Evolutionary conservation across 2,888 invertebrate species (phyloP).

Genomic region (Dasypolia templi): DNA sequence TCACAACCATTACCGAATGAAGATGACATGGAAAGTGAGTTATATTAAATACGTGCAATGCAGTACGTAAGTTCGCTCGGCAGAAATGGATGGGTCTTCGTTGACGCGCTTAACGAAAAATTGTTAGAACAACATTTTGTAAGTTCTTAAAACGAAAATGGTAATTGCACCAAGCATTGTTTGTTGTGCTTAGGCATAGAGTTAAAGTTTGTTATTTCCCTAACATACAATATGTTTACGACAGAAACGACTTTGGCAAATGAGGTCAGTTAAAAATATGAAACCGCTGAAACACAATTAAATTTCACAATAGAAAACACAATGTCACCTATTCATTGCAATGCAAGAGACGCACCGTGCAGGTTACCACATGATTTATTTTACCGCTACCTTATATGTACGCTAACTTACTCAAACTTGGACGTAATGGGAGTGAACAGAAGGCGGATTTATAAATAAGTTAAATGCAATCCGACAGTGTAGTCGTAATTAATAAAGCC

Average conservation of each 20-base stretch:
- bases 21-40: constrained; percentile 74
- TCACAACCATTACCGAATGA: constrained; percentile 73
- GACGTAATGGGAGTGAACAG: constrained; percentile 9
- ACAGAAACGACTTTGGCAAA: constrained; percentile 27
- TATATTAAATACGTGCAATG: constrained; percentile 49
- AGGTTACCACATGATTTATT: constrained; percentile 40
- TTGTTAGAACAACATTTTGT: constrained; percentile 20
- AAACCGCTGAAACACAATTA: constrained; percentile 46
- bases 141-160: constrained; percentile 25
- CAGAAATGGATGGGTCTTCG: constrained; percentile 40
- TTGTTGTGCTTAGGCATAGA: background rate
- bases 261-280: constrained; percentile 50
- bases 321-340: constrained; percentile 44
- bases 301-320: constrained; percentile 48
- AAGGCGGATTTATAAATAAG: constrained; percentile 39
- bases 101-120: constrained; percentile 36
- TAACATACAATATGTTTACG: constrained; percentile 23
- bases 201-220: constrained; percentile 19
- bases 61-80: constrained; percentile 46
- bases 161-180: constrained; percentile 3
- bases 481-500: constrained; percentile 42
- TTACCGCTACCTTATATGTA: constrained; percentile 30
- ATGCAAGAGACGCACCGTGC: constrained; percentile 42
- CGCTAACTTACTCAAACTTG: constrained; percentile 23
- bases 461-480: constrained; percentile 16